Conservation (phyloP, 2,888 invertebrate species). For the Zygothrica quintamaculata region DNA sequence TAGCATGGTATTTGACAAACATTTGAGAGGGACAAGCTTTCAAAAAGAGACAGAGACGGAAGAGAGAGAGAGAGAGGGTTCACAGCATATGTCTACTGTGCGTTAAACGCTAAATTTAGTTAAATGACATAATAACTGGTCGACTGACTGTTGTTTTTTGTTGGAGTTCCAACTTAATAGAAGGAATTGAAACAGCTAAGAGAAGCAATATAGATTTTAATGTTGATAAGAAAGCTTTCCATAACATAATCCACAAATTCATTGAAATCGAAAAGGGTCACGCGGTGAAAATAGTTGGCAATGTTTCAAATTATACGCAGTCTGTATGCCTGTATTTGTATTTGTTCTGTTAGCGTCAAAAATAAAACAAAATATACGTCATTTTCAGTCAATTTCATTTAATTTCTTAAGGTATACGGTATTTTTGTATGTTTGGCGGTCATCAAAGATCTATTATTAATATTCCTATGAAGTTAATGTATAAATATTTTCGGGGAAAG, state of each 20-base stretch:
- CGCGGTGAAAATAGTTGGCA: slow-evolving; percentile 70
- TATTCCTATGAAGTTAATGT: slow-evolving; percentile 10
- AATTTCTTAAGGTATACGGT: slow-evolving; percentile 42
- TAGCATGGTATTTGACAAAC: slow-evolving; percentile 23
- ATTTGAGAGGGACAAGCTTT: slow-evolving; percentile 13
- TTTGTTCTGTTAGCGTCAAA: slow-evolving; percentile 21
- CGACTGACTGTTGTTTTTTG: slow-evolving; percentile 48
- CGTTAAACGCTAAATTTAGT: slow-evolving; percentile 72
- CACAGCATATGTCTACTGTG: slow-evolving; percentile 21
- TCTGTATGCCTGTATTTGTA: slow-evolving; percentile 40
- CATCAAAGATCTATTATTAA: slow-evolving; percentile 43
- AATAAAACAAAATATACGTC: slow-evolving; percentile 62
- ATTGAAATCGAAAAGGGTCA: slow-evolving; percentile 54
- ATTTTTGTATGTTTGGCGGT: slow-evolving; percentile 42
- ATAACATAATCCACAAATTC: slow-evolving; percentile 10
- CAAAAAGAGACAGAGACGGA: slow-evolving; percentile 1
- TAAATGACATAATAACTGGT: slow-evolving; percentile 71
- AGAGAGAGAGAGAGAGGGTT: slow-evolving; percentile 24
- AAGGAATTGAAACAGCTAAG: too few relatives aligned
- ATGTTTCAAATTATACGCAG: slow-evolving; percentile 42
- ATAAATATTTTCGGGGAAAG: slow-evolving; percentile 29
- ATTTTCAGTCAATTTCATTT: slow-evolving; percentile 50
- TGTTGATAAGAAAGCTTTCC: slow-evolving; percentile 7
- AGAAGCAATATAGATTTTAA: neutral
- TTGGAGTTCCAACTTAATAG: too few relatives aligned